Evolutionary conservation across 2,797 vertebrate species (phyloP).

Genomic region (Chaunax sp.): DNA sequence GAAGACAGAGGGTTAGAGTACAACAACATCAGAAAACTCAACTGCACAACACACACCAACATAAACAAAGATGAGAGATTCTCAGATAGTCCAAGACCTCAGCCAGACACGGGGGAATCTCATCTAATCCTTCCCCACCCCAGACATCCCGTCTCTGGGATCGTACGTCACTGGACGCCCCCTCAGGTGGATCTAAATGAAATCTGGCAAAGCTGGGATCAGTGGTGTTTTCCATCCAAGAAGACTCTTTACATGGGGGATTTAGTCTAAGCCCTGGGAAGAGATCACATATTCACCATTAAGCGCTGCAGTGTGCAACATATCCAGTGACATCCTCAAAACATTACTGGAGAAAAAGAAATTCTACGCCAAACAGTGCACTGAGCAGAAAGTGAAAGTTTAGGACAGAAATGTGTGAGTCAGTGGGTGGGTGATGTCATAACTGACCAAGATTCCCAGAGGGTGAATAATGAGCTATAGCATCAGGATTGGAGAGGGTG

Average conservation of each 20-base stretch:
- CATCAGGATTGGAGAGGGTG: conserved; percentile 30
- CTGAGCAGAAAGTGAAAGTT: neutral
- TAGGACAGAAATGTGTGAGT: neutral
- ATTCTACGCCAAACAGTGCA: neutral
- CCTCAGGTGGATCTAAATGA: conserved; percentile 78
- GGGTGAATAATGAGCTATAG: conserved; percentile 31
- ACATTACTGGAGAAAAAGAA: conserved; percentile 2
- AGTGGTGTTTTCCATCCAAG: conserved; percentile 58
- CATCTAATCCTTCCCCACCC: conserved; percentile 68
- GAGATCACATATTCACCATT: conserved; percentile 37
- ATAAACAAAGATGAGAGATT: conserved; percentile 21
- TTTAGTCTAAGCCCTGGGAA: conserved; percentile 51
- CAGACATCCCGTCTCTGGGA: conserved; percentile 70
- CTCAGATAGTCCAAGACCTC: conserved; percentile 45
- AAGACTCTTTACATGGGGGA: conserved; percentile 57
- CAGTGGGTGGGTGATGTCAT: neutral
- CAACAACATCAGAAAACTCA: conserved; percentile 32
- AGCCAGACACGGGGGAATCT: conserved; percentile 53
- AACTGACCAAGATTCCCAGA: conserved; percentile 35
- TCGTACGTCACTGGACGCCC: conserved; percentile 59
- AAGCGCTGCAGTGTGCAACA: conserved; percentile 1
- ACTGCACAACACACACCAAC: conserved; percentile 18
- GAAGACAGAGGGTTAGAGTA: conserved; percentile 3
- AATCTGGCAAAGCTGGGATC: conserved; percentile 77
- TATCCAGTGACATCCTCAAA: conserved; percentile 16